A percentile compares a stretch with the other conserved stretches of the same genome.
Evolutionary conservation across 2,888 invertebrate species (phyloP).

Genomic region (Amphipoea oculea): DNA sequence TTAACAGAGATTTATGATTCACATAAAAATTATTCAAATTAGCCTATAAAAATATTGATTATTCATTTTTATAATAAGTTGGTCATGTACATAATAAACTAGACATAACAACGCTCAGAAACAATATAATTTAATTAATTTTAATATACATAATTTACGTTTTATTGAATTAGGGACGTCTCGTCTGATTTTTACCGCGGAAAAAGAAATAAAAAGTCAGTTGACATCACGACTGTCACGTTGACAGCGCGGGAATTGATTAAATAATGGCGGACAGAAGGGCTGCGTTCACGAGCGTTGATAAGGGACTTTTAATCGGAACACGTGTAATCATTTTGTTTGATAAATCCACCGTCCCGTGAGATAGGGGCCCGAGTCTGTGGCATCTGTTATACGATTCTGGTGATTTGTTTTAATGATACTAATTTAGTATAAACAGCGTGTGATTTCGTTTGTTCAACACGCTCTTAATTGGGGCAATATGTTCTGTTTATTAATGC

Average conservation of each 20-base stretch:
- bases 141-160: not conserved
- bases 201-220: constrained; percentile 36
- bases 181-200: constrained; percentile 6
- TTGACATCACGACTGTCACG: constrained; percentile 73
- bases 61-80: constrained; percentile 46
- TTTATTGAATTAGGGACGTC: constrained; percentile 20
- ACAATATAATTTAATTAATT: constrained; percentile 39
- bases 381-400: constrained; percentile 80
- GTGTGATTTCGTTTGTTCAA: constrained; percentile 77
- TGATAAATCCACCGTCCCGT: constrained; percentile 80
- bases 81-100: constrained; percentile 26
- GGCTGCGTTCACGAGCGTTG: constrained; percentile 78
- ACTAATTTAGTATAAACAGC: constrained; percentile 82
- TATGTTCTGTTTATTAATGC: constrained; percentile 70
- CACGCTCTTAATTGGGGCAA: constrained; percentile 79
- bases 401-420: constrained; percentile 84
- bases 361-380: constrained; percentile 71
- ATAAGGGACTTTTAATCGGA: constrained; percentile 84
- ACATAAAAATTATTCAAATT: constrained; percentile 50
- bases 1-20: constrained; percentile 41
- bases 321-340: constrained; percentile 87
- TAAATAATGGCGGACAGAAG: constrained; percentile 74
- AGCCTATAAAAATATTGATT: constrained; percentile 48
- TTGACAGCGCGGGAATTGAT: constrained; percentile 81
- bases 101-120: constrained; percentile 15